Evolutionary conservation across 1,140 invertebrate genomes (phyloP), one percentile per base, ranked within the genome.

Genomic region (Philotrypesis tridentata): DNA sequence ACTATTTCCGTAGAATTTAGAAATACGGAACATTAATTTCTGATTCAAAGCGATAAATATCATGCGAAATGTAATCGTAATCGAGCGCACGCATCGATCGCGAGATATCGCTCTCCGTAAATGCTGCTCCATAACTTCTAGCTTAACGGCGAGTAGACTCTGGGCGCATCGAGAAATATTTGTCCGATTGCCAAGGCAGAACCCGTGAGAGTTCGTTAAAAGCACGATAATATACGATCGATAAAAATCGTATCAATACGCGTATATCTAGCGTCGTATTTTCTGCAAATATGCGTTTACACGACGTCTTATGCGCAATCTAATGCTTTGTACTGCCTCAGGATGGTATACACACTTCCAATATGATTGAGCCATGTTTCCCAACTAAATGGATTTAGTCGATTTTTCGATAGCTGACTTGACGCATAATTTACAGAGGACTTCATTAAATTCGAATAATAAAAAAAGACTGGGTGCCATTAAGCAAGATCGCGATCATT

Each of bases 211-310:
- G 48, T 55, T 55, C 48, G 21, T 31, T n/a, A 72, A 74, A 60
- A 55, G 72, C 27, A 43, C 27, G 72, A 74, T 74, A 74, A 74
- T 60, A 31, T 29, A 60, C 72, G 72, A 74, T 43, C 72, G 72
- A 74, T 74, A 74, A 74, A 74, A 55, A 72, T 72, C 70, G 70
- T 31, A 43, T 31, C 70, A 31, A 43, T 43, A n/a, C 17, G 33
- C 7, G 23, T 27, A 37, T 71, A 21, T 8, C 33, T 8, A 40
- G n/a, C 40, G 40, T 9, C 70, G 40, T 37, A 40, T 43, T 72
- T 72, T 48, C 63, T 65, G 11, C 27, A 65, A 25, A 65, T 29
- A 9, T 65, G 27, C 4, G 8, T 4, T 23, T 65, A 55, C 48
- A 55, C 6, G 48, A 55, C 48, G 48, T 55, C n/a, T 55, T 55